Evolutionary conservation across 2,113 vertebrate species (phyloP), one percentile per base, ranked within the genome.

Genomic region (Numenius arquata): DNA sequence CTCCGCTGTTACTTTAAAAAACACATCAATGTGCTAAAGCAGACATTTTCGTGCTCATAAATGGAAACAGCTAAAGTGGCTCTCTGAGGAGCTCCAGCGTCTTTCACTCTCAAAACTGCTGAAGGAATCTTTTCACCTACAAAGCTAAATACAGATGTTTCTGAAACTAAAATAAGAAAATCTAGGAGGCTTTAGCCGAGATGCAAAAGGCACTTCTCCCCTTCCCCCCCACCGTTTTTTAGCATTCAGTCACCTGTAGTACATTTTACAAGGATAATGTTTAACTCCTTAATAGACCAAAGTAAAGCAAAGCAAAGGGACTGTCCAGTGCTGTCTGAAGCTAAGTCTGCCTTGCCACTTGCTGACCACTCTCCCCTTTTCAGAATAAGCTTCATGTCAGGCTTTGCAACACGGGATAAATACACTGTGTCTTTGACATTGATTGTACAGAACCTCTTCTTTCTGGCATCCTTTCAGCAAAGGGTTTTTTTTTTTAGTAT

Each of bases 201-300:
- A 29, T 47, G 12, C 29, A 12, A 26, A 89, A 91, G 15, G 61
- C 0, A 2, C 10, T 32, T 75, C 6, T 25, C 1, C 0, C 3
- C 5, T 17, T 21, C 47, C 47, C 21, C 47, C 47, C 22, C 25
- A 5, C 6, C 4, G 15, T 71, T n/a, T 62, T 81, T 65, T 50
- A 61, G 11, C 43, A 38, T 83, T 86, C 27, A 41, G 6, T 71
- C 11, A 61, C 15, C 26, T 88, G 19, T 72, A 88, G 19, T 70
- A 45, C 2, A 59, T 67, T 86, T 85, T 62, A 55, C 30, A 74
- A 41, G n/a, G 7, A 26, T n/a, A 41, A 20, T 53, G 2, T 66
- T 88, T 90, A 15, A 80, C 40, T 82, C 30, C 27, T 16, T 52
- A 52, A 38, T 1, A 77, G 40, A 78, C 30, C 20, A 63, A 62